Conservation (phyloP, 2,113 vertebrate species). For the Onychostoma macrolepis region DNA sequence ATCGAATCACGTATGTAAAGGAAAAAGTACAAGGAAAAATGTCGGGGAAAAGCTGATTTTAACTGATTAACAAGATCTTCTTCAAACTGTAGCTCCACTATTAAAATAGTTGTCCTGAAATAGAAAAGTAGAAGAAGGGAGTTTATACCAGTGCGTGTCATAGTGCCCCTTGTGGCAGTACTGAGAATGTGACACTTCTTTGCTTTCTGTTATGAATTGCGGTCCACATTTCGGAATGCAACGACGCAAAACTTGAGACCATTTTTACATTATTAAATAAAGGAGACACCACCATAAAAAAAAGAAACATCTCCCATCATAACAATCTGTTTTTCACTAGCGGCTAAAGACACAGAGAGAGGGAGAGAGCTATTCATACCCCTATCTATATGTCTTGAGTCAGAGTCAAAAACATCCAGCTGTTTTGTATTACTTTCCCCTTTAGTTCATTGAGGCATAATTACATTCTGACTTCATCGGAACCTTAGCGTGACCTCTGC, state of each 20-base stretch:
- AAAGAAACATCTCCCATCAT: not conserved
- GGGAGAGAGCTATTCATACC: conserved; percentile 66
- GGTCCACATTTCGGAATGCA: not conserved
- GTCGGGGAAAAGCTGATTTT: too few species aligned
- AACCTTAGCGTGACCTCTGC: conserved; percentile 81
- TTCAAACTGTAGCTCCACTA: too few species aligned
- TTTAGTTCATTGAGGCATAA: conserved; percentile 84
- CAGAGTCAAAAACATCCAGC: conserved; percentile 73
- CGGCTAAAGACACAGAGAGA: not conserved
- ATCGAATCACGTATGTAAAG: too few species aligned
- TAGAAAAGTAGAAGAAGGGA: not conserved
- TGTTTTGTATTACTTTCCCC: conserved; percentile 82
- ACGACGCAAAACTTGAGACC: not conserved
- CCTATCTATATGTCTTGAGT: conserved; percentile 76
- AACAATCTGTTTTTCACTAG: conserved; percentile 13
- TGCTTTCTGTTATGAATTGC: not conserved
- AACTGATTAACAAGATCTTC: too few species aligned
- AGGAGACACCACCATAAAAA: conserved; percentile 14
- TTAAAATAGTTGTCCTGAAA: not conserved
- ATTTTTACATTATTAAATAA: not conserved
- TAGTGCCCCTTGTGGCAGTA: not conserved
- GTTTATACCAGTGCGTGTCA: not conserved
- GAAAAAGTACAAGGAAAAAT: too few species aligned
- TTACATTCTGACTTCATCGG: conserved; percentile 85
- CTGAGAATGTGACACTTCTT: not conserved